These are phyloP conservation scores for Cylas formicarius DNA, from an alignment of 1,140 invertebrate species.

Conservation along the genomic window DNA sequence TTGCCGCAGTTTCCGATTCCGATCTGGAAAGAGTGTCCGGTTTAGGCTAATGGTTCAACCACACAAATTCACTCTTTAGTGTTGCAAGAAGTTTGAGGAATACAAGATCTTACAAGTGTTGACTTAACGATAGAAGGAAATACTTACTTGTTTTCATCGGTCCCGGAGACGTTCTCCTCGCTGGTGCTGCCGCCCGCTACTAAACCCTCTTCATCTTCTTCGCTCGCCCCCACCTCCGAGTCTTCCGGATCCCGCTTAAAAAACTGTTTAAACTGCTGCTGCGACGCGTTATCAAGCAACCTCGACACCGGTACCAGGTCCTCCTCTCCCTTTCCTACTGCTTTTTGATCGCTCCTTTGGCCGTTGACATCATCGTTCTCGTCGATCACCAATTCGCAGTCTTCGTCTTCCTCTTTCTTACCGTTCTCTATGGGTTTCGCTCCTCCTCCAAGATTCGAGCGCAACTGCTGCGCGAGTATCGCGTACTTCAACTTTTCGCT, in stretches of 20 bases:
- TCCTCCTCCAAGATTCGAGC: constrained; percentile 34
- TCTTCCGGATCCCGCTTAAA: constrained; percentile 47
- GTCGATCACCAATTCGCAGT: constrained; percentile 62
- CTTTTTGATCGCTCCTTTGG: too few relatives aligned
- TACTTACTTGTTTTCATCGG: constrained; percentile 66
- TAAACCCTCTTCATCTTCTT: constrained; percentile 68
- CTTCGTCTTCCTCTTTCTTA: constrained; percentile 51
- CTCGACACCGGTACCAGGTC: constrained; percentile 72
- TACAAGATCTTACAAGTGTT: too few relatives aligned
- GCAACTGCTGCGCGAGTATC: constrained; percentile 67
- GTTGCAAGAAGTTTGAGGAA: too few relatives aligned
- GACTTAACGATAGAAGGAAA: too few relatives aligned
- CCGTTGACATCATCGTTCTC: constrained; percentile 45
- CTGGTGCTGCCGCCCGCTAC: constrained; percentile 62
- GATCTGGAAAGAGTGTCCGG: constrained; percentile 49
- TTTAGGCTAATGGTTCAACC: too few relatives aligned
- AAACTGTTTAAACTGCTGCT: constrained; percentile 55
- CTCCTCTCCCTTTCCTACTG: constrained; percentile 44
- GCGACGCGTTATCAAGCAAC: constrained; percentile 71
- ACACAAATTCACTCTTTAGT: too few relatives aligned
- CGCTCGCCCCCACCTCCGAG: constrained; percentile 36
- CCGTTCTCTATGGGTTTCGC: too few relatives aligned
- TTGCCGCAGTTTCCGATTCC: constrained; percentile 45
- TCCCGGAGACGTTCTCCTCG: constrained; percentile 73
- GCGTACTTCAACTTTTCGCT: constrained; percentile 70